Base-by-base conservation (phyloP, 2,113 vertebrate species). In the Pseudorhombus dupliciocellatus region DNA sequence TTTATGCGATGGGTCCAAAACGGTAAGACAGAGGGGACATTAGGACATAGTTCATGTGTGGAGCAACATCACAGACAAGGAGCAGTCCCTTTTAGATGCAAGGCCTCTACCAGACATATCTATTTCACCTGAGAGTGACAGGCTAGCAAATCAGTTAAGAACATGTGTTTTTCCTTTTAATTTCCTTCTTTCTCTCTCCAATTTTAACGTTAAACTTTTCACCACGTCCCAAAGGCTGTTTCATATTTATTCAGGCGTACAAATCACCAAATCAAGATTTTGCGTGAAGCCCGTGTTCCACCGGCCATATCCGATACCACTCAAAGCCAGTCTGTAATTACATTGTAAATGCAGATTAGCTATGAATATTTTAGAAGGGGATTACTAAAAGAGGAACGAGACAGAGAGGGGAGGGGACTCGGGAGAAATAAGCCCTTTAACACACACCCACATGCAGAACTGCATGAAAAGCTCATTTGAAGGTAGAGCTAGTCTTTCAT, bases 321-420 rank as follows among this genome's bases (percentile, higher is more conserved):
- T 91, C 78, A 91, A 84, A 89, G 81, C 83, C 63, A 14, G 77
- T 71, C 86, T 89, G 90, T 90, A 93, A 94, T 92, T 87, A 92
- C 88, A 91, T 87, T 89, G 88, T 89, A 88, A 91, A 93, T 90
- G 87, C 85, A 93, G 91, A 93, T 93, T 91, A 92, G 83, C 87
- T 70, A 89, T 92, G 90, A 92, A 93, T 92, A 93, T 92, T 93
- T 91, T 84, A 90, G 84, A 91, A 81, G 84, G 79, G 88, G 89
- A 92, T 92, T 90, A 91, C 88, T 88, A 90, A 91, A 87, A 89
- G 81, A 83, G 85, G 85, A 92, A 90, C 77, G 84, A 84, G 80
- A 87, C 75, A 50, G 75, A 72, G 83, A 67, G 70, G 65, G 71
- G 79, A 46, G 42, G 73, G 75, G 71, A 88, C 76, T 78, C 1